phyloP scores from a whole-genome alignment of 2,797 vertebrate genomes.

The Xerus rutilus region DNA sequence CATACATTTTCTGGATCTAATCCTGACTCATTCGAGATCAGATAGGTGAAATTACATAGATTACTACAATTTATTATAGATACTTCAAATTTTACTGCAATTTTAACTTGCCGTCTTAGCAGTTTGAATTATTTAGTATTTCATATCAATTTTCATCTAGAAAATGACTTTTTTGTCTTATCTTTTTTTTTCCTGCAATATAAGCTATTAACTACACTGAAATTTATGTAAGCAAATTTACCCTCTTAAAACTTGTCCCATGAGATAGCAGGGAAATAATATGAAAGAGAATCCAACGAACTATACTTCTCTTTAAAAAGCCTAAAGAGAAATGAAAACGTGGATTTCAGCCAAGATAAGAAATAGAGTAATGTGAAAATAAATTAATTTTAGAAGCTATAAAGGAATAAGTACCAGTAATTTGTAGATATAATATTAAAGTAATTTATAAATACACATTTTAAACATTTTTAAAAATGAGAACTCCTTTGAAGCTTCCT shows the following conservation, averaged over 20 bases:
- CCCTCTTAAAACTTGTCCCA: conserved; percentile 13
- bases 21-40: conserved; percentile 26
- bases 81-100: background rate
- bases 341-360: conserved; percentile 64
- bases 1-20: background rate
- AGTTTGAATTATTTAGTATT: background rate
- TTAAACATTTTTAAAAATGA: conserved; percentile 70
- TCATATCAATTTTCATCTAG: background rate
- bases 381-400: conserved; percentile 75
- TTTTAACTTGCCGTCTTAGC: background rate
- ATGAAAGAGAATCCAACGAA: conserved; percentile 2
- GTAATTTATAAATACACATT: conserved; percentile 70
- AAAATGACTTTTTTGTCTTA: background rate
- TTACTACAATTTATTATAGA: background rate
- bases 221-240: conserved; percentile 57
- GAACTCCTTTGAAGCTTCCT: background rate
- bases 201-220: background rate
- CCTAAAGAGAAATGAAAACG: background rate
- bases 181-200: background rate
- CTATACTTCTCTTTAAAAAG: background rate
- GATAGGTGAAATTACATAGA: background rate
- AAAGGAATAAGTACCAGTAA: conserved; percentile 67
- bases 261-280: background rate
- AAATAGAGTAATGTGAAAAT: conserved; percentile 71
- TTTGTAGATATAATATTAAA: conserved; percentile 64